These are phyloP conservation scores for Pandemis corylana DNA, from an alignment of 2,888 invertebrate genomes.

Conservation along the genomic window DNA sequence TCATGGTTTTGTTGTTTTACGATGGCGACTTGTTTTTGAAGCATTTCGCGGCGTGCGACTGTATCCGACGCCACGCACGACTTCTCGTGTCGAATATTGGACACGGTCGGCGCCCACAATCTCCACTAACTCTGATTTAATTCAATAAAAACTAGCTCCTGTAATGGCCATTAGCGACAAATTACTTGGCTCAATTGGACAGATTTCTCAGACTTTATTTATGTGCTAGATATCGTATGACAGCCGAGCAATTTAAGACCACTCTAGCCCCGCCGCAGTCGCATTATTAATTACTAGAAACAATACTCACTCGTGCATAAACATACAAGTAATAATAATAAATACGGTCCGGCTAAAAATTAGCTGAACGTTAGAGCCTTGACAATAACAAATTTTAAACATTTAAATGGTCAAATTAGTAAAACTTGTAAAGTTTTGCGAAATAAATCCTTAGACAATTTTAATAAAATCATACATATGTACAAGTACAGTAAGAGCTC, in stretches of 20 bases:
- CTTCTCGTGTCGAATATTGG: slow-evolving; percentile 54
- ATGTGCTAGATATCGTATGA: slow-evolving; percentile 11
- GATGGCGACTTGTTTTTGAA: slow-evolving; percentile 4
- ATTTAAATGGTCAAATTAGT: no score
- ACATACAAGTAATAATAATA: neutral
- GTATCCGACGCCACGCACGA: slow-evolving; percentile 47
- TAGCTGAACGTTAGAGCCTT: no score
- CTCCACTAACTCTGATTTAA: slow-evolving; percentile 32
- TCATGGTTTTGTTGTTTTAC: slow-evolving; percentile 15
- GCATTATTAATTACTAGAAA: neutral
- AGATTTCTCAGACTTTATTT: slow-evolving; percentile 20
- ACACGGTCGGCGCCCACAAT: slow-evolving; percentile 52
- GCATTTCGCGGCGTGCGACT: slow-evolving; percentile 24
- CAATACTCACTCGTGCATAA: no score
- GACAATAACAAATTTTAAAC: no score
- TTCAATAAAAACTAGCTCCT: slow-evolving; percentile 28
- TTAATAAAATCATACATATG: no score
- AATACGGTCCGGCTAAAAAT: neutral
- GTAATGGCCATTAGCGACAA: slow-evolving; percentile 19
- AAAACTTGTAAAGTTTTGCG: no score
- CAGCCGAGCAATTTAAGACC: neutral
- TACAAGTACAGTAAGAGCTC: no score
- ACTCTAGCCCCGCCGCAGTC: neutral
- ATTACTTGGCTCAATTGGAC: slow-evolving; percentile 9
- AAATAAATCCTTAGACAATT: no score